A percentile compares a stretch with the other conserved stretches of the same genome.
Conservation (phyloP, 2,888 invertebrate species). For the Pilophorus perplexus region DNA sequence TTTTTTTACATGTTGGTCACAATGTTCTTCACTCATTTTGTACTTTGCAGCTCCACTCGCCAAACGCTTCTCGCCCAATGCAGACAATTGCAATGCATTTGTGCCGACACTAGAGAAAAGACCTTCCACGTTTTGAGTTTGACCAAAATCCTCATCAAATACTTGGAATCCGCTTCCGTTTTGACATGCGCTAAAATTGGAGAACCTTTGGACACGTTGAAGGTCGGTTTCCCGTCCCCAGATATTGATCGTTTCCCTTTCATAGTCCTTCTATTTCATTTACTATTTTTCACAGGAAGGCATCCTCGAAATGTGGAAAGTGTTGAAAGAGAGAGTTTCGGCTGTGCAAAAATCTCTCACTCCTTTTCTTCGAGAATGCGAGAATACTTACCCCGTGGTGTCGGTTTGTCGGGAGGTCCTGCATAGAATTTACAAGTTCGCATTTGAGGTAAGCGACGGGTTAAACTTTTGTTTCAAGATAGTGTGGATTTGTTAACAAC, state of each 20-base stretch:
- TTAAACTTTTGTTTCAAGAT: background rate
- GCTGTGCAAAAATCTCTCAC: constrained; percentile 55
- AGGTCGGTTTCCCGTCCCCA: constrained; percentile 51
- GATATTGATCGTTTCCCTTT: background rate
- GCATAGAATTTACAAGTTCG: constrained; percentile 84
- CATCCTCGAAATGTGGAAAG: constrained; percentile 57
- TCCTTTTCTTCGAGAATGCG: constrained; percentile 59
- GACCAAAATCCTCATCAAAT: constrained; percentile 71
- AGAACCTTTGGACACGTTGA: constrained; percentile 59
- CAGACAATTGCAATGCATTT: constrained; percentile 74
- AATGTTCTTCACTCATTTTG: background rate
- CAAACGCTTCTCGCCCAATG: constrained; percentile 64
- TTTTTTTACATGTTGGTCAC: background rate
- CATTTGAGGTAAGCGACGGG: constrained; percentile 67
- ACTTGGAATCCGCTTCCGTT: constrained; percentile 58
- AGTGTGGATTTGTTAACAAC: background rate
- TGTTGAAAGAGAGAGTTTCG: constrained; percentile 56
- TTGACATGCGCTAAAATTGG: constrained; percentile 56
- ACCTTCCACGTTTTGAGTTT: constrained; percentile 77
- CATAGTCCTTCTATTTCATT: background rate
- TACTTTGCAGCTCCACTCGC: background rate
- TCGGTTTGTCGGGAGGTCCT: constrained; percentile 71
- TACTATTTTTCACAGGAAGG: constrained; percentile 20
- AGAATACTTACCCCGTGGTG: constrained; percentile 59
- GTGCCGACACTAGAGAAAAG: constrained; percentile 74